Conservation (phyloP, 2,888 invertebrate genomes). For the Tenodera sinensis region DNA sequence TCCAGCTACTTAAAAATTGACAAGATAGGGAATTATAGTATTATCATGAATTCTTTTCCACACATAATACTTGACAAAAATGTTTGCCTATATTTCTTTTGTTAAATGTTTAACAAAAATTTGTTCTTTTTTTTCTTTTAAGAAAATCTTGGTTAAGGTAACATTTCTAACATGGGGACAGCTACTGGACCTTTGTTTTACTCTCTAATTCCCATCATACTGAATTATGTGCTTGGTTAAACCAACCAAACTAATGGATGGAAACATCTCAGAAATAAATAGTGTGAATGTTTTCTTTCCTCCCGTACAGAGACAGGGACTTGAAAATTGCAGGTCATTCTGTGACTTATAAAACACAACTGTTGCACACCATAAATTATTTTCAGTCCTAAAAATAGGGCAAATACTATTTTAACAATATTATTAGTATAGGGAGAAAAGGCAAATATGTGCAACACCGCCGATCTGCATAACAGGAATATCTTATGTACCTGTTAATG, state of each 20-base stretch:
- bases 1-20: slow-evolving; percentile 34
- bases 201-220: neutral
- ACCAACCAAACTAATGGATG: neutral
- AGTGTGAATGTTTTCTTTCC: neutral
- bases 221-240: neutral
- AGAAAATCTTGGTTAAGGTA: neutral
- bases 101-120: neutral
- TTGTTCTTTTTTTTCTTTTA: neutral
- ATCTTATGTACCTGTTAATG: neutral
- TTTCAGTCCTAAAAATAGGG: neutral
- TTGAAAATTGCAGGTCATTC: neutral
- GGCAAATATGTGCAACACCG: neutral
- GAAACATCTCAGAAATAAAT: neutral
- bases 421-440: neutral
- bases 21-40: slow-evolving; percentile 33
- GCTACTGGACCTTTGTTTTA: neutral
- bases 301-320: neutral
- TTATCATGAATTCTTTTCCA: slow-evolving; percentile 16
- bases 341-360: neutral
- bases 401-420: neutral
- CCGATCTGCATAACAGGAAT: neutral
- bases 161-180: neutral
- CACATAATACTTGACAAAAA: slow-evolving; percentile 12
- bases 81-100: neutral
- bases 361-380: neutral